Evolutionary conservation across 2,797 vertebrate species (phyloP).

Genomic region (Dryobates pubescens): DNA sequence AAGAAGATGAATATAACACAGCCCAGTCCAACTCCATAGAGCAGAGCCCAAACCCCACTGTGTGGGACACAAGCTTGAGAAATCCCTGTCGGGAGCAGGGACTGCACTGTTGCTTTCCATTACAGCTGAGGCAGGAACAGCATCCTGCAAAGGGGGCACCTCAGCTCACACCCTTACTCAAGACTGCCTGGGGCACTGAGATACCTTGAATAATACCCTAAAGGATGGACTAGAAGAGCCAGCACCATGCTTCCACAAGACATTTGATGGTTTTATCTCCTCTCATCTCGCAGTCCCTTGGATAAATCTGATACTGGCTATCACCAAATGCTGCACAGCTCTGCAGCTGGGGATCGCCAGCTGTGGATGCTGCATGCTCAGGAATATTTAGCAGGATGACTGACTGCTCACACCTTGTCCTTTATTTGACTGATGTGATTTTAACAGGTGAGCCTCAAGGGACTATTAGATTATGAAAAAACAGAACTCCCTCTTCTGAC

Average conservation of each 20-base stretch:
- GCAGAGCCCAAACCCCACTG: not conserved
- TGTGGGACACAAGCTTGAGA: not conserved
- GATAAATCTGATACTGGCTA: not conserved
- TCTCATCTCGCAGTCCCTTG: not conserved
- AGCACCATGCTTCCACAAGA: not conserved
- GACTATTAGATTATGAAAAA: constrained; percentile 28
- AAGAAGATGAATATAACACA: not conserved
- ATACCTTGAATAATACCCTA: not conserved
- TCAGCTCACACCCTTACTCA: not conserved
- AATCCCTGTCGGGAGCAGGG: not conserved
- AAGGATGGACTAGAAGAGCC: not conserved
- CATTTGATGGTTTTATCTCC: not conserved
- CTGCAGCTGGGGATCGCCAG: not conserved
- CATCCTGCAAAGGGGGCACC: not conserved
- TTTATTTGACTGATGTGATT: constrained; percentile 2
- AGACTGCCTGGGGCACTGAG: not conserved
- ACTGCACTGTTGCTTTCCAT: not conserved
- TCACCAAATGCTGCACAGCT: not conserved
- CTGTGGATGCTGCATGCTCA: fast-evolving
- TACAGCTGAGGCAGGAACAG: not conserved
- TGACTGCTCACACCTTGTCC: not conserved
- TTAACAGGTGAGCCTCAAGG: constrained; percentile 27
- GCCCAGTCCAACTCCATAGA: not conserved
- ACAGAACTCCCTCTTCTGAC: constrained; percentile 28
- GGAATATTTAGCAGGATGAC: not conserved